Conservation (phyloP, 2,113 vertebrate species). For the Hassar affinis region DNA sequence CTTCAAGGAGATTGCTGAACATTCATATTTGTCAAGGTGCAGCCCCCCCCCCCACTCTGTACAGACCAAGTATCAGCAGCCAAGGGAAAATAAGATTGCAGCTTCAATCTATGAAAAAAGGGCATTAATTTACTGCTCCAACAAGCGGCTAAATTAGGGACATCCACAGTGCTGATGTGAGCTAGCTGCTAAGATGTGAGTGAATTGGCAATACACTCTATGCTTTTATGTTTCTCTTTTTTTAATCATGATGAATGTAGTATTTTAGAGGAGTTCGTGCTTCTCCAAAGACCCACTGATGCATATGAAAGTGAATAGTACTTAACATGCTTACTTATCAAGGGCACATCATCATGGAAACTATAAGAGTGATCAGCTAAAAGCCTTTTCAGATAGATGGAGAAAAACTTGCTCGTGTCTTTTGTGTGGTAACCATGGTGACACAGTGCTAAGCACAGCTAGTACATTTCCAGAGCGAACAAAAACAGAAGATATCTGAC, state of each 20-base stretch:
- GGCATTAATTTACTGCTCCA: constrained; percentile 40
- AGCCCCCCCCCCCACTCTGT: background rate
- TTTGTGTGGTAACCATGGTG: background rate
- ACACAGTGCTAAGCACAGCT: background rate
- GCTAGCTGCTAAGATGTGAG: constrained; percentile 46
- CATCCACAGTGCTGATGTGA: constrained; percentile 21
- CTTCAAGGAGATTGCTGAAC: constrained; percentile 41
- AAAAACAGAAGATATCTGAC: background rate
- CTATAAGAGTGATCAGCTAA: background rate
- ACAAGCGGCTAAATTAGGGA: constrained; percentile 40
- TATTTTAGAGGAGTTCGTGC: background rate
- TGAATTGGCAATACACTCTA: constrained; percentile 1
- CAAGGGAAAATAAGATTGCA: constrained; percentile 31
- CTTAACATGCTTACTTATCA: background rate
- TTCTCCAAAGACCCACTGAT: background rate
- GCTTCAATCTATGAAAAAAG: background rate
- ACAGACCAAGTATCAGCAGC: constrained; percentile 22
- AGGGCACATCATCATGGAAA: background rate
- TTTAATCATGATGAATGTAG: background rate
- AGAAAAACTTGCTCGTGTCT: background rate
- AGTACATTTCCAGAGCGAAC: background rate
- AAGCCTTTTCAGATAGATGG: background rate
- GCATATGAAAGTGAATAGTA: background rate
- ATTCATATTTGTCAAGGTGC: constrained; percentile 41
- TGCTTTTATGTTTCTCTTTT: background rate